phyloP scores from a whole-genome alignment of 2,888 invertebrate genomes.

The Limnephilus marmoratus region DNA sequence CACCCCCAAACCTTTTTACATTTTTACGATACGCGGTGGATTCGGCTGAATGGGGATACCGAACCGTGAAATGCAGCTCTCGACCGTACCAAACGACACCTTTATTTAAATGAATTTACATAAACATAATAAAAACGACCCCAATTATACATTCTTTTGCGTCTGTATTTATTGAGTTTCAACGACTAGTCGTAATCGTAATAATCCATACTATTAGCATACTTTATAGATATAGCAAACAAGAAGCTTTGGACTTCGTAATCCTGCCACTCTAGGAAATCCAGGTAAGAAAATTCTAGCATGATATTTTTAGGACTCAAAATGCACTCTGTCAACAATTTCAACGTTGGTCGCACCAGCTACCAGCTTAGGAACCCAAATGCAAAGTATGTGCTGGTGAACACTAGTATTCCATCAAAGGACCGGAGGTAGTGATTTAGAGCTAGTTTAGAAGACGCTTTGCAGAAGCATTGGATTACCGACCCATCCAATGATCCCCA shows the following conservation, averaged over 20 bases:
- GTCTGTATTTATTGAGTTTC: not conserved
- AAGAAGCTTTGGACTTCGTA: not conserved
- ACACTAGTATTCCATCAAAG: not conserved
- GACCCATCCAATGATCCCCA: not conserved
- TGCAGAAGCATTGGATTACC: not conserved
- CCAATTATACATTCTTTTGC: not conserved
- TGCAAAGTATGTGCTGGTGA: not conserved
- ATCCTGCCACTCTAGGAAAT: not conserved
- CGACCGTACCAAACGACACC: not conserved
- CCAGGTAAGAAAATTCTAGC: not conserved
- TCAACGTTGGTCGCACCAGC: not conserved
- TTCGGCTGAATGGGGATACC: not conserved
- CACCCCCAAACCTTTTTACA: conserved; percentile 48
- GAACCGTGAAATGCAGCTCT: conserved; percentile 40
- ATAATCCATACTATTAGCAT: not conserved
- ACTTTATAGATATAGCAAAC: not conserved
- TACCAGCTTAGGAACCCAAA: not conserved
- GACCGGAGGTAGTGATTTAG: not conserved
- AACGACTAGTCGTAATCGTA: not conserved
- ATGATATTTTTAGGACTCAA: too few relatives aligned
- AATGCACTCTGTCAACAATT: not conserved
- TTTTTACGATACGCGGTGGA: conserved; percentile 45
- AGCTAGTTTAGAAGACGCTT: too few relatives aligned
- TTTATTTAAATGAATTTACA: not conserved
- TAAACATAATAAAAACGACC: not conserved